Base-by-base conservation (phyloP, 2,113 vertebrate species). In the Columba livia region DNA sequence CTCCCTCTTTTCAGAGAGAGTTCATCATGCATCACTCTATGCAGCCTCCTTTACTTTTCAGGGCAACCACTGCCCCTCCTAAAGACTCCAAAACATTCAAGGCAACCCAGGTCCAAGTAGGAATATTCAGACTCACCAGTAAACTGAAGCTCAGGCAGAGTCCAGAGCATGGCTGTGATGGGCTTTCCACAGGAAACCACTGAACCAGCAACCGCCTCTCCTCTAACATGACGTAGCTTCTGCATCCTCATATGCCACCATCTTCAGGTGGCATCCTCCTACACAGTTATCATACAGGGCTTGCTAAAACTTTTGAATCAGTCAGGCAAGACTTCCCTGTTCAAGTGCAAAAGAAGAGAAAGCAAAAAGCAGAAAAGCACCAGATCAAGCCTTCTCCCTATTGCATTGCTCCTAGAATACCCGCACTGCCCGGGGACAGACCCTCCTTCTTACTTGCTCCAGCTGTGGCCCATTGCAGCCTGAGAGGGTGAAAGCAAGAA, bases 11-110 rank as follows among this genome's bases (percentile, higher is more conserved):
- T 80, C 24, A 47, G 48, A 54, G 20, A 38, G 4, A 44, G 6
- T 0, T 90, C 32, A 57, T n/a, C 3, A 0, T 15, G 13, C n/a
- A 53, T 9, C 25, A 26, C 29, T 31, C 8, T 12, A 32, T 3
- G 11, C 10, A 56, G 47, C 23, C 19, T 47, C 21, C 29, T 66
- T 40, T 75, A 65, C 48, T 54, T 75, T 28, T 24, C 57, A 66
- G 40, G 36, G 29, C 32, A 64, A 73, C 3, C 14, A 9, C 32
- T 36, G 15, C 9, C 36, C 32, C 32, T 10, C 1, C 5, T 10
- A 65, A 67, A 75, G 25, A 15, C 15, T 72, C 73, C 26, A 72
- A 80, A 87, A 44, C 48, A 72, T 38, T 64, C 20, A 64, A 72
- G 23, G 7, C 29, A 79, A n/a, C 15, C 17, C 18, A 44, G 15